A percentile compares a stretch with the other conserved stretches of the same genome.
phyloP scores from a whole-genome alignment of 2,888 invertebrate genomes.

The Ceratothoa steindachneri region DNA sequence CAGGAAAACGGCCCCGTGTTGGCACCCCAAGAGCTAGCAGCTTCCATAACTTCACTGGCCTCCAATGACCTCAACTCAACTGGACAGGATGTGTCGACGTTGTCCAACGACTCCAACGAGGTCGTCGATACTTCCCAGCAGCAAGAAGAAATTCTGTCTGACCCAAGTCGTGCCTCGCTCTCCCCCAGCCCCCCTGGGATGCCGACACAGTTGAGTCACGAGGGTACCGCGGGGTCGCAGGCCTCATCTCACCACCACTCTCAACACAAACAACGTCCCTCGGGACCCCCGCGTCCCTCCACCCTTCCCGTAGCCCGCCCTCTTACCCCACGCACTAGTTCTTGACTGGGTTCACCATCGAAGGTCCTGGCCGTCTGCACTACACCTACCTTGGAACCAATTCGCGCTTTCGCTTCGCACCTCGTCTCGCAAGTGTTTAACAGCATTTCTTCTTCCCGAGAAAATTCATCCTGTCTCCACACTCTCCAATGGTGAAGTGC shows the following conservation, averaged over 20 bases:
- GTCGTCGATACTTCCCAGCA: conserved; percentile 33
- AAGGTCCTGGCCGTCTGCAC: background rate
- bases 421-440: background rate
- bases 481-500: background rate
- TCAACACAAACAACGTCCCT: background rate
- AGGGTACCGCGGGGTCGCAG: background rate
- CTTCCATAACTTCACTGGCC: conserved; percentile 18
- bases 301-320: conserved; percentile 41
- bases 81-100: conserved; percentile 36
- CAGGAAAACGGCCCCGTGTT: conserved; percentile 30
- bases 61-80: conserved; percentile 39
- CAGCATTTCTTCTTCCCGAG: background rate
- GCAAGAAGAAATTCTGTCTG: conserved; percentile 36
- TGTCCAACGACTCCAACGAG: conserved; percentile 38
- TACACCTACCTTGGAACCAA: background rate
- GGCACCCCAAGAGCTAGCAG: conserved; percentile 27
- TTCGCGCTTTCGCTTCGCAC: background rate
- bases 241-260: background rate
- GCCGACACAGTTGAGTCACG: conserved; percentile 25
- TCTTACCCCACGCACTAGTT: conserved; percentile 32
- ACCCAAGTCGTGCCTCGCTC: conserved; percentile 41
- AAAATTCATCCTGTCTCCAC: background rate
- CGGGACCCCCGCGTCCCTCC: conserved; percentile 37
- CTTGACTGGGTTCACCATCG: conserved; percentile 21
- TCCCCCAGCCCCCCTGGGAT: conserved; percentile 42